Percentiles rank a stretch among this genome's conserved stretches.
Evolutionary conservation across 2,113 vertebrate species (phyloP).

Genomic region (Aspiorhynchus laticeps): DNA sequence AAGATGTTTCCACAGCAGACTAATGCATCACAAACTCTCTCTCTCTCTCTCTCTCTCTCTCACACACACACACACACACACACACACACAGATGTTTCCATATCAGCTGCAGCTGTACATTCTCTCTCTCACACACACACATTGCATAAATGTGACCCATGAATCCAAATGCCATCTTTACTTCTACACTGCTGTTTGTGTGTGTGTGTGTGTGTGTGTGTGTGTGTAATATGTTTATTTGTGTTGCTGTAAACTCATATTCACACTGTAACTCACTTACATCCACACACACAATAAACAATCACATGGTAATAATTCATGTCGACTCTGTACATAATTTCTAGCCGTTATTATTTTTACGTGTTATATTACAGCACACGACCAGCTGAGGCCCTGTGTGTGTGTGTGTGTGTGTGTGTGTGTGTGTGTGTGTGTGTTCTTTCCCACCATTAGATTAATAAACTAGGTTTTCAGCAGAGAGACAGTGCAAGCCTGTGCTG

Average conservation of each 20-base stretch:
- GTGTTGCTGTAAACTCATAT: slow-evolving; percentile 15
- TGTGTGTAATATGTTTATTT: background rate
- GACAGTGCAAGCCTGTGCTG: background rate
- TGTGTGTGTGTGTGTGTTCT: background rate
- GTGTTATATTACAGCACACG: slow-evolving; percentile 41
- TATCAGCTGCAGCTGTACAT: background rate
- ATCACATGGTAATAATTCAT: slow-evolving; percentile 18
- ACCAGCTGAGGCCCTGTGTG: slow-evolving; percentile 43
- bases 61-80: slow-evolving; percentile 13
- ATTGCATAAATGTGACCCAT: background rate
- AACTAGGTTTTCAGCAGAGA: background rate
- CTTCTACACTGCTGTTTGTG: background rate
- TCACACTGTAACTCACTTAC: background rate
- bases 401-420: slow-evolving; percentile 24
- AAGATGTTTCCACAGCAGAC: slow-evolving; percentile 33
- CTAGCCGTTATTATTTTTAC: slow-evolving; percentile 33
- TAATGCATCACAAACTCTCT: slow-evolving; percentile 7
- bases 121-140: slow-evolving; percentile 13
- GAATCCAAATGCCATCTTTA: background rate
- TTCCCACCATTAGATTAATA: background rate
- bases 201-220: slow-evolving; percentile 12
- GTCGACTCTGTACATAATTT: slow-evolving; percentile 14
- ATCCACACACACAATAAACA: slow-evolving; percentile 25
- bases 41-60: slow-evolving; percentile 6
- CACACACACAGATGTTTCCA: background rate